These are phyloP conservation scores for Nomada ruficornis DNA, from an alignment of 2,888 invertebrate species.

Conservation along the genomic window DNA sequence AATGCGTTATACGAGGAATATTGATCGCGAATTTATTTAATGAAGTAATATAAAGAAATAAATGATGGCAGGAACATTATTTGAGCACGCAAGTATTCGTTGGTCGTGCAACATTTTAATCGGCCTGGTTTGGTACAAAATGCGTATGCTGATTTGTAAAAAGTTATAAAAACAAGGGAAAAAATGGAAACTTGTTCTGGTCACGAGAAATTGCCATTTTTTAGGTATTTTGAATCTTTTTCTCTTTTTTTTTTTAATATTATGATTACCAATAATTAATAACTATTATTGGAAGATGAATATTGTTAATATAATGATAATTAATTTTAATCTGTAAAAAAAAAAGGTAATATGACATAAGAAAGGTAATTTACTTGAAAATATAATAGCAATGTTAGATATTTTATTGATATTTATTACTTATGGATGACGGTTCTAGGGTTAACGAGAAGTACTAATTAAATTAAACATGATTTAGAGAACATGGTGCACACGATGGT, in stretches of 20 bases:
- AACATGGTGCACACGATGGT: slow-evolving; percentile 66
- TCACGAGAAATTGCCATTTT: slow-evolving; percentile 84
- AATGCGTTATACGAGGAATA: slow-evolving; percentile 79
- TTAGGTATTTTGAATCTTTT: slow-evolving; percentile 78
- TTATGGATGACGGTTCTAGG: slow-evolving; percentile 74
- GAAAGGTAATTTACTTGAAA: slow-evolving; percentile 79
- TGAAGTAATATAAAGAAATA: slow-evolving; percentile 80
- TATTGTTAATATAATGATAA: slow-evolving; percentile 83
- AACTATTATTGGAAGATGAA: slow-evolving; percentile 77
- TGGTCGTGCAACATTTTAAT: slow-evolving; percentile 79
- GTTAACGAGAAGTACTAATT: slow-evolving; percentile 70
- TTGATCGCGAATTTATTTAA: slow-evolving; percentile 82
- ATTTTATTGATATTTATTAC: slow-evolving; percentile 84
- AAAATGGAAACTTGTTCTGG: slow-evolving; percentile 82
- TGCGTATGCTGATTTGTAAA: slow-evolving; percentile 83
- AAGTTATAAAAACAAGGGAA: slow-evolving; percentile 76
- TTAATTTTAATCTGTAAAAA: slow-evolving; percentile 81
- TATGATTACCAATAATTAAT: slow-evolving; percentile 75
- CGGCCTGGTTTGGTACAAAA: slow-evolving; percentile 84
- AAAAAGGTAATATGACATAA: slow-evolving; percentile 75
- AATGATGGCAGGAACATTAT: slow-evolving; percentile 82
- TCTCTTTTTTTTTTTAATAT: slow-evolving; percentile 69
- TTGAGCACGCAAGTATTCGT: slow-evolving; percentile 75
- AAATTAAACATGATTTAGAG: slow-evolving; percentile 44
- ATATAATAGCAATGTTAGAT: slow-evolving; percentile 83